Evolutionary conservation across 1,140 invertebrate species (phyloP).

Genomic region (Chrysoperla carnea): DNA sequence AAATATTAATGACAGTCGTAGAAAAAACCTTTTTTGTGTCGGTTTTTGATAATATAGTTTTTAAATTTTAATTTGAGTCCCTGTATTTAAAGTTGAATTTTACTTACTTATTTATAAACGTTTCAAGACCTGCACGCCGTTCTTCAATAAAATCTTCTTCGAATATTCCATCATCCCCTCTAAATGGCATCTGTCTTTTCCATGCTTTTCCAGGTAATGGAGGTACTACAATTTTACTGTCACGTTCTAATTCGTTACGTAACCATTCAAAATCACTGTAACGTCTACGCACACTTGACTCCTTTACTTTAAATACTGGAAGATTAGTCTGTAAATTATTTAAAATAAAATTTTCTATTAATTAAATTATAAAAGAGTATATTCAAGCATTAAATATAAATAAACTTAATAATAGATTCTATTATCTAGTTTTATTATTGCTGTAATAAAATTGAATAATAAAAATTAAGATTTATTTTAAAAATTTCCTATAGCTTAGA

Average conservation of each 20-base stretch:
- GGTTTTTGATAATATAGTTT: neutral
- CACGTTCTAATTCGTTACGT: conserved; percentile 93
- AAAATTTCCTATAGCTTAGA: no score
- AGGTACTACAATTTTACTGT: conserved; percentile 99
- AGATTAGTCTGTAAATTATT: conserved; percentile 82
- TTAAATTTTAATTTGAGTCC: neutral
- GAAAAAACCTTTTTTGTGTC: no score
- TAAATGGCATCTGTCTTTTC: conserved; percentile 95
- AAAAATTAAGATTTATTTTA: neutral
- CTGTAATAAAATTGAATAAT: neutral
- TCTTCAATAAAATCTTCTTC: conserved; percentile 99
- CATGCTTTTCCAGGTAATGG: conserved; percentile 94
- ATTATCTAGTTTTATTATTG: neutral
- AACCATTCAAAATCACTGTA: conserved; percentile 99
- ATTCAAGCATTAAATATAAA: neutral
- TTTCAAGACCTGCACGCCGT: conserved; percentile 90
- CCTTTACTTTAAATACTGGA: conserved; percentile 99
- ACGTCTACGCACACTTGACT: conserved; percentile 89
- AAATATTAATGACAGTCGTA: no score
- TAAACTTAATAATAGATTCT: neutral
- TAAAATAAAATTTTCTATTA: neutral
- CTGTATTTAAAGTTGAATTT: neutral
- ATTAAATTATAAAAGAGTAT: neutral
- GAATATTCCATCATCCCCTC: conserved; percentile 97
- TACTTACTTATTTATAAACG: conserved; percentile 93